Conservation (phyloP, 2,888 invertebrate genomes). For the Endotricha flammealis region DNA sequence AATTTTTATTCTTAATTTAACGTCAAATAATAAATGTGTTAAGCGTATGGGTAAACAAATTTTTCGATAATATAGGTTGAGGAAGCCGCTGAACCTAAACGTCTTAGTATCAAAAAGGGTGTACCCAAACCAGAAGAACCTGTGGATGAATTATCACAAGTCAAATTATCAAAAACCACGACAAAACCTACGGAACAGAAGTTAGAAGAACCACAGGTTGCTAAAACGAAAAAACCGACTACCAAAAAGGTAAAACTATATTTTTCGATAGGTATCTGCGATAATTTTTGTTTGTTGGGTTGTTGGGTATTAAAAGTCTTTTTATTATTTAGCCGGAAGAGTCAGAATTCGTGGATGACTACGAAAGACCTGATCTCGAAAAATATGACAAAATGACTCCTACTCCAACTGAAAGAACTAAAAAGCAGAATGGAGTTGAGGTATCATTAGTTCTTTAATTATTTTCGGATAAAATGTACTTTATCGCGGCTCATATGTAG, state of each 20-base stretch:
- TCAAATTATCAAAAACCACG: slow-evolving; percentile 59
- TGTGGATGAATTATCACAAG: slow-evolving; percentile 60
- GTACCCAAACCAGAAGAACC: slow-evolving; percentile 61
- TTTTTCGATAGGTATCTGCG: neutral
- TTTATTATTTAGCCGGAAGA: slow-evolving; percentile 54
- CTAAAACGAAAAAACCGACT: slow-evolving; percentile 55
- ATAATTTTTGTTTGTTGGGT: neutral
- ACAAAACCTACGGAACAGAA: slow-evolving; percentile 54
- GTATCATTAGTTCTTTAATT: no score
- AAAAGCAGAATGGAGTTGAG: slow-evolving; percentile 70
- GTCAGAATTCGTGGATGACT: slow-evolving; percentile 81
- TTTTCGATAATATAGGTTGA: slow-evolving; percentile 44
- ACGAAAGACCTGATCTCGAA: slow-evolving; percentile 85
- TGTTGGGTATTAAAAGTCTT: neutral
- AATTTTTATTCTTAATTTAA: no score
- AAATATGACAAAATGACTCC: slow-evolving; percentile 81
- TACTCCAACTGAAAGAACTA: slow-evolving; percentile 55
- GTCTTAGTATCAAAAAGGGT: slow-evolving; percentile 64
- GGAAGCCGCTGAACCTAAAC: slow-evolving; percentile 46
- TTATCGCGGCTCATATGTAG: no score
- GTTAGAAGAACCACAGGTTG: slow-evolving; percentile 57
- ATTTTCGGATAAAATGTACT: no score
- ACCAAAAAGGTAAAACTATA: slow-evolving; percentile 52
- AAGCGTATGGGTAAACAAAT: slow-evolving; percentile 3
- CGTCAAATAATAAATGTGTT: no score